Evolutionary conservation across 2,113 vertebrate species (phyloP), one percentile per base, ranked within the genome.

Genomic region (Athene cunicularia): DNA sequence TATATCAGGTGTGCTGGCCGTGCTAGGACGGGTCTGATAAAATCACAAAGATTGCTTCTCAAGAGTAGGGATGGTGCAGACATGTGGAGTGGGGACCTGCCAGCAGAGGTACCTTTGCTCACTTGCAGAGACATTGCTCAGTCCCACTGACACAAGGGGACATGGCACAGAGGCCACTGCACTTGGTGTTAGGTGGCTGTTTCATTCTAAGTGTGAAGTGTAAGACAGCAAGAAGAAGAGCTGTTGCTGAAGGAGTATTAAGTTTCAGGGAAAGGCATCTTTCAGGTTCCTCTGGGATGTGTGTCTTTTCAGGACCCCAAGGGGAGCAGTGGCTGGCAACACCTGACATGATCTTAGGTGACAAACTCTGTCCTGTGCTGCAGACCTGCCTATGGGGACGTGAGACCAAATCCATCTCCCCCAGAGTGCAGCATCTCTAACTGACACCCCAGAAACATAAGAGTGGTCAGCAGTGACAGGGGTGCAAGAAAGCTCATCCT

Each of bases 341-440:
- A 18, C 26, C 16, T 49, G 30, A 18, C 37, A n/a, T 37, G 28
- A 47, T 28, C 58, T 41, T 17, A 60, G 23, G 50, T 35, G 17
- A 32, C 56, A 77, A 87, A 63, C 11, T 52, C 22, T 37, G 6
- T 4, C 39, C 70, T 5, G 0, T 37, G 30, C 62, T 93, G 80
- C 62, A 88, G 55, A 85, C 8, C 43, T 56, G n/a, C 60, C 33
- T 24, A 17, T 0, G 1, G 37, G 67, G n/a, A 64, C 22, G 56
- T 66, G 63, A 76, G 50, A 5, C 35, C 0, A 2, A 63, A 30
- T 30, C 67, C 62, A 8, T n/a, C 7, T 64, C 53, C 23, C 8
- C 2, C 0, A 3, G 14, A 58, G 41, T 20, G 63, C 49, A 84
- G 49, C 1, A 2, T n/a, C n/a, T 20, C 39, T 59, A 0, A 0